Base-by-base conservation (phyloP, 2,797 vertebrate genomes). In the Ctenosaura bakeri region DNA sequence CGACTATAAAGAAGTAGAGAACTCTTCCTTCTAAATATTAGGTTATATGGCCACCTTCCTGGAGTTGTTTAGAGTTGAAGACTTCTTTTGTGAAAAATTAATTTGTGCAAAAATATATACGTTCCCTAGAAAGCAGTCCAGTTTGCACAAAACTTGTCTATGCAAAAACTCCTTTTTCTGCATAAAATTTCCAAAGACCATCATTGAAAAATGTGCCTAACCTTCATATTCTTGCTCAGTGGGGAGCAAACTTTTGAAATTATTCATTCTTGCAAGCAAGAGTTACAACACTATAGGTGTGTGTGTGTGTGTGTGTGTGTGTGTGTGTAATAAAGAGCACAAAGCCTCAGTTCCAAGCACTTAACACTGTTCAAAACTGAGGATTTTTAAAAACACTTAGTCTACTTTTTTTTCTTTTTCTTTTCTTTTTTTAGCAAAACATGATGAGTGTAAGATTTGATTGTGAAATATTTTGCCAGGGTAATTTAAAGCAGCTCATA, bases 401-500 rank as follows among this genome's bases (percentile, higher is more conserved):
- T 79, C 56, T 54, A 13, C 6, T 56, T 71, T 80, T 89, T 52
- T 52, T 42, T 42, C 42, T 42, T 42, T 42, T 42, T 42, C 42
- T 42, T 42, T 42, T 42, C 3, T 46, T 46, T 46, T 46, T 59
- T 46, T 42, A 62, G 83, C 83, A 80, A 35, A 71, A 46, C 35
- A 46, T 22, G 35, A 85, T 56, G 76, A 90, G 89, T 80, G 73
- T 74, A 90, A 56, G 62, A 71, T 71, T 90, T 71, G 83, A 85
- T 85, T 79, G 83, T 85, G 83, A 85, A 90, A 59, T 71, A 59
- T 46, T 85, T 85, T 85, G 62, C 76, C 89, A 69, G 76, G 52
- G 6, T 90, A 90, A 85, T 90, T 90, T 71, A 71, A 90, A 80
- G 89, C 76, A 80, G 83, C 52, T 86, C 26, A 54, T 69, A 56